Evolutionary conservation across 2,797 vertebrate species (phyloP).

Genomic region (Danio choprae): DNA sequence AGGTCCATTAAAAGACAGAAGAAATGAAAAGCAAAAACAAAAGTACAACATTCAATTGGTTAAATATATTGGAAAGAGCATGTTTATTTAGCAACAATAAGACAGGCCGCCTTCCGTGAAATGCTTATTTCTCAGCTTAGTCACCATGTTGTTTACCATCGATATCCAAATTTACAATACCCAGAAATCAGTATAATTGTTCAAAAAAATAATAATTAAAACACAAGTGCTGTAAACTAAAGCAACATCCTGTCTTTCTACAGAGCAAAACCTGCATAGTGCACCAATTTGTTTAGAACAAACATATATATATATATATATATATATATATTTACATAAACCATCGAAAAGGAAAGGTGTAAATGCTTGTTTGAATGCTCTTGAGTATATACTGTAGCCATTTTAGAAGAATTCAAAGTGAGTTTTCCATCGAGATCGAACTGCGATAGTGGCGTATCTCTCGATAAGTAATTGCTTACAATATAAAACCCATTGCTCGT

Average conservation of each 20-base stretch:
- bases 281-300: constrained; percentile 58
- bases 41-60: constrained; percentile 54
- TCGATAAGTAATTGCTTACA: constrained; percentile 34
- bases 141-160: constrained; percentile 46
- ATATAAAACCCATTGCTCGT: constrained; percentile 33
- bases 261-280: constrained; percentile 64
- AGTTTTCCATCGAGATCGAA: constrained; percentile 47
- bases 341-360: constrained; percentile 48
- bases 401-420: constrained; percentile 46
- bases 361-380: constrained; percentile 49
- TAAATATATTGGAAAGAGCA: constrained; percentile 58
- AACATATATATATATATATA: constrained; percentile 48
- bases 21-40: constrained; percentile 46
- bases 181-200: constrained; percentile 34
- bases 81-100: constrained; percentile 60
- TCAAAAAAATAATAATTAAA: constrained; percentile 44
- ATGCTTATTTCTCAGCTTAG: constrained; percentile 41
- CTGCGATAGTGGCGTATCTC: constrained; percentile 52
- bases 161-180: constrained; percentile 35
- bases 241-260: constrained; percentile 58
- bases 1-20: constrained; percentile 50
- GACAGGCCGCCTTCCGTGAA: constrained; percentile 56
- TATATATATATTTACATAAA: constrained; percentile 47
- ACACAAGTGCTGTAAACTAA: constrained; percentile 44
- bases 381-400: constrained; percentile 59